Evolutionary conservation across 1,140 invertebrate species (phyloP), one percentile per base, ranked within the genome.

Genomic region (Drosophila ironensis): DNA sequence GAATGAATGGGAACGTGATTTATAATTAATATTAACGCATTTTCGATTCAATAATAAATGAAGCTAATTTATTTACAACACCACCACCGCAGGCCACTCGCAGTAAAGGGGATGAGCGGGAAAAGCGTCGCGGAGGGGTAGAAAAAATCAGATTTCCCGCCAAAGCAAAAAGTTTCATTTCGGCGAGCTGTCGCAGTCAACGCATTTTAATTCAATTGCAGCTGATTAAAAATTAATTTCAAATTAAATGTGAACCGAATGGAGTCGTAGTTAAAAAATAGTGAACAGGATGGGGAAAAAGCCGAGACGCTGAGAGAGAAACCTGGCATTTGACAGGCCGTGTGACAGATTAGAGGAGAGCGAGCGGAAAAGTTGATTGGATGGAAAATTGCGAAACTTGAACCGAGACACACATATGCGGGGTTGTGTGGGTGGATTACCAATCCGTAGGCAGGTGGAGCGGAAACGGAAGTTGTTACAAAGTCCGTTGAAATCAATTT

Each of bases 401-500:
- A 69, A 69, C 51, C 19, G n/a, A 60, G 28, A 53, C 37, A 47
- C 48, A 47, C 9, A 11, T 20, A 16, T 30, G 48, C 33, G 56
- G 5, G 4, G 3, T 12, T 20, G 41, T 48, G 44, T 24, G 20
- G n/a, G 52, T 45, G 44, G 17, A 76, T 69, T 44, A 71, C 56
- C 57, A 66, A 66, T 54, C 76, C 48, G 52, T 75, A 47, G 67
- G 57, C 57, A 66, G 53, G 64, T 66, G 41, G 52, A 69, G 73
- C 73, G 78, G 77, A 84, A 82, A 71, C 77, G 80, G 78, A 82
- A 82, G 69, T 82, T 82, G 77, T 78, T 82, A 51, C 69, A 69
- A 78, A 82, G 77, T 78, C 78, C 46, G 74, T 78, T 78, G 80
- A 84, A 84, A 84, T 84, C 80, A 84, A 84, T 84, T 84, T 86